Base-by-base conservation (phyloP, 2,888 invertebrate genomes). In the Leptura quadrifasciata region DNA sequence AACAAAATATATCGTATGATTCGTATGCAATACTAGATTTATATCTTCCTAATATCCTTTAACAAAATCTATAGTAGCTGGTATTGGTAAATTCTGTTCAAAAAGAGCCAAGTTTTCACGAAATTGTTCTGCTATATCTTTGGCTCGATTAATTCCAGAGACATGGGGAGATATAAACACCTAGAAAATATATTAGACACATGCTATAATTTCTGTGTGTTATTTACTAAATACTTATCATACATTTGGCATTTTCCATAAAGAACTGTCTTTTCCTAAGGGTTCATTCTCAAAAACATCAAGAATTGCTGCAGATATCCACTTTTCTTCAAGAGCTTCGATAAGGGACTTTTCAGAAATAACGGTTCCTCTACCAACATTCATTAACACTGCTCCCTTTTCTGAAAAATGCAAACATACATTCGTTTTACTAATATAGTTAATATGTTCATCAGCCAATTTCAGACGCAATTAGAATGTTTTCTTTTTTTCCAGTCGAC, bases 201-300 rank as follows among this genome's bases (percentile, higher is more conserved):
- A 24, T 24, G 24, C 5, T 3, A 24, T 5, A 39, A 72, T 5
- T 27, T 17, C 17, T 10, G 2, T 18, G 57, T 57, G 20, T 57
- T 20, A 12, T 57, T 15, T 18, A 20, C 21, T 3, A 55, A 2
- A 57, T 52, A 35, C 18, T 65, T n/a, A 57, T 74, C 77, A 81
- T 81, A 92, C 92, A 82, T 91, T 89, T 31, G 90, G 88, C 78
- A 90, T 87, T 60, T 80, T 84, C 92, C 92, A 92, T 74, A 92
- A 86, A 54, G 85, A 85, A 84, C 90, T 91, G 0, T 86, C 83
- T 65, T 82, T 77, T 10, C 90, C 88, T 55, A 92, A 84, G n/a
- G 92, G 92, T 85, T 92, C 92, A 35, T 82, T 80, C 75, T 89
- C 87, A 85, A 91, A 91, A 20, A 92, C 92, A 86, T 93, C 92